Percentiles rank a stretch among this genome's conserved stretches.
These are phyloP conservation scores for Petrolisthes manimaculis DNA, from an alignment of 2,888 invertebrate species.

Conservation along the genomic window DNA sequence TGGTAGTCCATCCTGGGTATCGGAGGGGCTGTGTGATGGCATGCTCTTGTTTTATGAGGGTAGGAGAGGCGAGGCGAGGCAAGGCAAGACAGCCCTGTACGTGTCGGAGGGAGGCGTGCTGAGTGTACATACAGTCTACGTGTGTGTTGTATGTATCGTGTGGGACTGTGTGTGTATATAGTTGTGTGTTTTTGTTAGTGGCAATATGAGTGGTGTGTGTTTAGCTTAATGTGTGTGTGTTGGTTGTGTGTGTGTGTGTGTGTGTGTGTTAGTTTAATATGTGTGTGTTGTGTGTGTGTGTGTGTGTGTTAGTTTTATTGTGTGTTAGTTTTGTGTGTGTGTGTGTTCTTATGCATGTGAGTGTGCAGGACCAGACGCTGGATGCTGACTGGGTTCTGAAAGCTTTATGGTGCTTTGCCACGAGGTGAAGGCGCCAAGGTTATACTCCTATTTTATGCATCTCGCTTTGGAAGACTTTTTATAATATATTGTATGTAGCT, in stretches of 20 bases:
- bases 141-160: neutral
- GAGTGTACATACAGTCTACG: neutral
- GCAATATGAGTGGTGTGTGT: neutral
- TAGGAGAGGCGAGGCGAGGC: neutral
- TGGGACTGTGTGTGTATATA: neutral
- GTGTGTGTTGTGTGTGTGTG: neutral
- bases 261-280: neutral
- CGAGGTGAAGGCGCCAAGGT: no score
- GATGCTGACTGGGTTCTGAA: no score
- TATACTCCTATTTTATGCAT: no score
- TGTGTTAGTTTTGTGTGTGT: neutral
- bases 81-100: neutral
- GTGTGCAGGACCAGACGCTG: neutral
- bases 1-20: no score
- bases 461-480: no score
- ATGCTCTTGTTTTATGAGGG: neutral
- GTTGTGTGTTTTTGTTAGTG: slow-evolving; percentile 1
- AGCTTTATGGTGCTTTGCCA: no score
- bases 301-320: neutral
- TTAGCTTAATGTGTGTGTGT: neutral
- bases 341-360: neutral
- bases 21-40: no score
- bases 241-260: neutral
- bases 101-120: neutral
- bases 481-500: no score